A percentile compares a stretch with the other conserved stretches of the same genome.
These are phyloP conservation scores for Drosophila rhopaloa DNA, from an alignment of 1,140 invertebrate species.

Conservation along the genomic window DNA sequence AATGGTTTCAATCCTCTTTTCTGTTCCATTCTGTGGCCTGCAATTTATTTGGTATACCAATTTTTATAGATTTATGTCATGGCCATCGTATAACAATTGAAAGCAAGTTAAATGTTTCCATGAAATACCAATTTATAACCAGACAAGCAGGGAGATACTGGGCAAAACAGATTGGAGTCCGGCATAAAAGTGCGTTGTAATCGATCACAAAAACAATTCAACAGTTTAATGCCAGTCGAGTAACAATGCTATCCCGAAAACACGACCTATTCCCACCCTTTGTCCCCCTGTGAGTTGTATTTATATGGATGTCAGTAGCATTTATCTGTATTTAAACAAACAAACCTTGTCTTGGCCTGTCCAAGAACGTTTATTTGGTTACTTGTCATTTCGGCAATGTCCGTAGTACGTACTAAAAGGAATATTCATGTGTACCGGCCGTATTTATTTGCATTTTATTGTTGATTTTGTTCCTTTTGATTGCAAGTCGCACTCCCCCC, in stretches of 20 bases:
- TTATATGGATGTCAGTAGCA: constrained; percentile 69
- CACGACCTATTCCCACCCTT: constrained; percentile 3
- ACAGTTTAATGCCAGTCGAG: constrained; percentile 62
- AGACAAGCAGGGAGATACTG: constrained; percentile 18
- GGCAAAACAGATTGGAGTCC: constrained; percentile 40
- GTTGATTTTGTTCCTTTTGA: constrained; percentile 80
- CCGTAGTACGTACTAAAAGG: constrained; percentile 27
- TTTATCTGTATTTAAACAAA: constrained; percentile 81
- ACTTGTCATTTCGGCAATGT: constrained; percentile 73
- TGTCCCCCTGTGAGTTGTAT: constrained; percentile 24
- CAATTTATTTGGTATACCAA: constrained; percentile 43
- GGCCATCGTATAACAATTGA: constrained; percentile 60
- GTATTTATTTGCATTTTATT: constrained; percentile 82
- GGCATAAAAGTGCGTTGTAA: constrained; percentile 68
- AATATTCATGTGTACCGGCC: constrained; percentile 54
- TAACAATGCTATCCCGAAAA: not conserved
- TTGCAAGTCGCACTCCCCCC: constrained; percentile 47
- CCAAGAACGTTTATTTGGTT: constrained; percentile 74
- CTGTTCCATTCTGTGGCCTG: constrained; percentile 9
- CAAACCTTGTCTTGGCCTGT: constrained; percentile 57
- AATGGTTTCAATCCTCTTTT: constrained; percentile 25
- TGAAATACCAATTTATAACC: constrained; percentile 70
- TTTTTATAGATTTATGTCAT: constrained; percentile 66
- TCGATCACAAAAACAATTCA: constrained; percentile 61
- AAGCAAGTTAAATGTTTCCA: constrained; percentile 50